phyloP scores from a whole-genome alignment of 1,140 invertebrate genomes.

The Spodoptera litura region DNA sequence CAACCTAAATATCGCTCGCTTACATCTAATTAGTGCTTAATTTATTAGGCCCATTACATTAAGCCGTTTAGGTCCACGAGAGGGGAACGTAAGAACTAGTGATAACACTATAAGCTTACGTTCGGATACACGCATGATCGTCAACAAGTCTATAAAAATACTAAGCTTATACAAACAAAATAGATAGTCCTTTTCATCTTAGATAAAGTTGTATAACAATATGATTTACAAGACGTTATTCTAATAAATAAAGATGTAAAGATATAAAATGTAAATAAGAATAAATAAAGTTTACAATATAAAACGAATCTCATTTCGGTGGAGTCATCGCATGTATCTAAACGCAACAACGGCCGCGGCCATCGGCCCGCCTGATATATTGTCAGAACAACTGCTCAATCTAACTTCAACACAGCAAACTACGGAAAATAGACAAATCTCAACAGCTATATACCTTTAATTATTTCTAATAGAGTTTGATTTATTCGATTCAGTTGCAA shows the following conservation, averaged over 20 bases:
- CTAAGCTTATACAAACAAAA: conserved; percentile 12
- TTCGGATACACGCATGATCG: conserved; percentile 48
- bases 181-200: conserved; percentile 17
- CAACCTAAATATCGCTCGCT: conserved; percentile 67
- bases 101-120: conserved; percentile 61
- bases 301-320: conserved; percentile 43
- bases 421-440: conserved; percentile 82
- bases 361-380: conserved; percentile 55
- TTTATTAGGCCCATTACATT: conserved; percentile 67
- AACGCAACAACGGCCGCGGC: conserved; percentile 21
- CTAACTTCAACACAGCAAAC: conserved; percentile 74
- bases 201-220: conserved; percentile 35
- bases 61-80: conserved; percentile 75
- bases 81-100: conserved; percentile 67
- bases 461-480: conserved; percentile 58
- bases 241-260: conserved; percentile 38
- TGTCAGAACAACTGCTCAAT: conserved; percentile 69
- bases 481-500: conserved; percentile 69
- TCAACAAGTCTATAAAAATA: conserved; percentile 32
- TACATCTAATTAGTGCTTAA: conserved; percentile 70
- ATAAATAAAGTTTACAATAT: conserved; percentile 41
- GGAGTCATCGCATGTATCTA: conserved; percentile 43
- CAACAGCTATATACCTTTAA: conserved; percentile 53
- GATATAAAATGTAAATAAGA: conserved; percentile 36
- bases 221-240: conserved; percentile 22